phyloP scores from a whole-genome alignment of 2,797 vertebrate genomes.

The Psittacula derbiana region DNA sequence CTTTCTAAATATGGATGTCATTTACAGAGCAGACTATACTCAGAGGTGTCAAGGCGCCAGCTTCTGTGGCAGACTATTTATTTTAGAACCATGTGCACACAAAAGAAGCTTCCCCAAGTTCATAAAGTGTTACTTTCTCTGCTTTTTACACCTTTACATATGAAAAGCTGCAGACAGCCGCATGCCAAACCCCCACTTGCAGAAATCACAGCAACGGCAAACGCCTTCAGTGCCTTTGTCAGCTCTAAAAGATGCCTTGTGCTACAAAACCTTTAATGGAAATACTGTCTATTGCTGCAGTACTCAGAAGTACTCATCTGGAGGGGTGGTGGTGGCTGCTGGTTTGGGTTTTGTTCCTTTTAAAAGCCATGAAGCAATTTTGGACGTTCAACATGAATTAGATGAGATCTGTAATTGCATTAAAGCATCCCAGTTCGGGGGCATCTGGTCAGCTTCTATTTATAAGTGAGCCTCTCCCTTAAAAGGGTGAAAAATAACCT shows the following conservation, averaged over 20 bases:
- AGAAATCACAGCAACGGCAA: neutral
- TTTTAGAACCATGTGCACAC: slow-evolving; percentile 16
- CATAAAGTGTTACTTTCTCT: neutral
- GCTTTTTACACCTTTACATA: neutral
- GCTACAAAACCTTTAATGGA: neutral
- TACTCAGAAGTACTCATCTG: neutral
- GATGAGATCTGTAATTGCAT: neutral
- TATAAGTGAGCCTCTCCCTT: neutral
- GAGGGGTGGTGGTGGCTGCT: neutral
- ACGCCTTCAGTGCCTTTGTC: neutral
- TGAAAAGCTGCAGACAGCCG: neutral
- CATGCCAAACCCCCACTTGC: neutral
- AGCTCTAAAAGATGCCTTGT: neutral
- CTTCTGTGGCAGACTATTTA: slow-evolving; percentile 18
- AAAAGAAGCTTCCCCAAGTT: neutral
- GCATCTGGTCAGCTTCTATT: neutral
- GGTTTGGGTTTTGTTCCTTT: neutral
- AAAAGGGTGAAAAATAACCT: neutral
- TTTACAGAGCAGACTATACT: neutral
- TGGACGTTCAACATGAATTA: neutral
- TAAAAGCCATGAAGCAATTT: neutral
- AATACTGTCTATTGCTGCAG: neutral
- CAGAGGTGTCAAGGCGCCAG: neutral
- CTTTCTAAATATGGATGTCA: neutral
- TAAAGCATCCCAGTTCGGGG: neutral